Base-by-base conservation (phyloP, 2,888 invertebrate species). In the Zygothrica quintamaculata region DNA sequence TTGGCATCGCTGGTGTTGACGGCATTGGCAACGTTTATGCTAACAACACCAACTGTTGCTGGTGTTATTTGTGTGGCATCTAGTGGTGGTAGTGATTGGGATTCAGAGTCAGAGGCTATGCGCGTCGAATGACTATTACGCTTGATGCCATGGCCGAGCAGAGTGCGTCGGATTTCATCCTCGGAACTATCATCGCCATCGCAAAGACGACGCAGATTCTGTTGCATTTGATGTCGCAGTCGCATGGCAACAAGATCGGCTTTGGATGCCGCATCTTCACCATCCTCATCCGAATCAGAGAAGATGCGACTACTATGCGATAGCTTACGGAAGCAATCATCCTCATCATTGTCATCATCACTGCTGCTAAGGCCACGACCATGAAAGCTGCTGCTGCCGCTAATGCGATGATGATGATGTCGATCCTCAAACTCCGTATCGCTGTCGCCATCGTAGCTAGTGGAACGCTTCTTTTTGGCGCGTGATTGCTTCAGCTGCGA, bases 371-470 rank as follows among this genome's bases (percentile, higher is more conserved):
- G 58, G 0, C 62, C 69, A n/a, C 84, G 79, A 0, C 81, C 77
- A 42, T 88, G 80, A 53, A 84, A 88, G 11, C 87, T 84, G 25
- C 85, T 77, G 56, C 86, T 84, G 40, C 85, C 81, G 8, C 88
- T 82, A 53, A 78, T 79, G 2, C 82, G 77, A 46, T 87, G 87
- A 25, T 90, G 87, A 25, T 90, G 89, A 43, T 77, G 85, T 22
- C 85, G 87, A 57, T 88, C 88, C 52, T 92, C 92, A 47, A 92
- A 91, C 40, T 94, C 94, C 0, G 93, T 94, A 88, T 94, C 97
- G 37, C 96, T 95, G 86, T 97, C 96, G 80, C 96, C 97, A 87
- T 97, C 97, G 93, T 96, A 96, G 60, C 96, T 97, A 0, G 94
- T 94, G 3, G 96, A 96, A 59, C 97, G 93, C 89, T 97, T 97